Conservation (phyloP, 2,797 vertebrate species). For the Echiichthys vipera region DNA sequence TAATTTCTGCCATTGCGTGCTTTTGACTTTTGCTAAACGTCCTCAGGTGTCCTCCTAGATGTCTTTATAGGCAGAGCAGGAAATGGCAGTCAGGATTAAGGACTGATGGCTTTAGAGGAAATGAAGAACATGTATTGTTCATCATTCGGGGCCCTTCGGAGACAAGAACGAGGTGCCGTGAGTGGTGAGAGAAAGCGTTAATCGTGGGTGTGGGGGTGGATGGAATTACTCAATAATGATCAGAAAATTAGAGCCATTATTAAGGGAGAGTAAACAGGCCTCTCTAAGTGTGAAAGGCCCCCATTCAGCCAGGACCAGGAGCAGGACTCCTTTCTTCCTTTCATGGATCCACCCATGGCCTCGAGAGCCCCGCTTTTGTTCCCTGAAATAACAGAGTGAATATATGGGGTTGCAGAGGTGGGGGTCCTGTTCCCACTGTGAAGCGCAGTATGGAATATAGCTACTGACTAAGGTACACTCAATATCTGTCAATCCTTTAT, state of each 20-base stretch:
- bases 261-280: constrained; percentile 88
- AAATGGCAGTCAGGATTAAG: constrained; percentile 7
- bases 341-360: constrained; percentile 83
- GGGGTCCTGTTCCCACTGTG: constrained; percentile 54
- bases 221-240: constrained; percentile 88
- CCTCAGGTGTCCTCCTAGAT: neutral
- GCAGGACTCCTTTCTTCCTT: constrained; percentile 81
- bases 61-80: constrained; percentile 28
- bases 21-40: neutral
- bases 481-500: constrained; percentile 2
- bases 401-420: constrained; percentile 61
- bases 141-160: constrained; percentile 28
- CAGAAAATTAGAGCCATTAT: constrained; percentile 88
- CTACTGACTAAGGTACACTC: constrained; percentile 40
- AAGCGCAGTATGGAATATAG: constrained; percentile 46
- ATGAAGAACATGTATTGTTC: constrained; percentile 33
- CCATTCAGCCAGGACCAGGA: constrained; percentile 83
- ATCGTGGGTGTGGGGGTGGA: constrained; percentile 75
- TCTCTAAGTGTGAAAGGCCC: constrained; percentile 84
- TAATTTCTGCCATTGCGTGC: neutral
- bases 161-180: constrained; percentile 50
- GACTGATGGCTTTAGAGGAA: constrained; percentile 30
- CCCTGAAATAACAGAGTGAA: constrained; percentile 80
- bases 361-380: constrained; percentile 83
- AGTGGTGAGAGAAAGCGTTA: constrained; percentile 73